Evolutionary conservation across 2,113 vertebrate species (phyloP).

Genomic region (Eptesicus fuscus): DNA sequence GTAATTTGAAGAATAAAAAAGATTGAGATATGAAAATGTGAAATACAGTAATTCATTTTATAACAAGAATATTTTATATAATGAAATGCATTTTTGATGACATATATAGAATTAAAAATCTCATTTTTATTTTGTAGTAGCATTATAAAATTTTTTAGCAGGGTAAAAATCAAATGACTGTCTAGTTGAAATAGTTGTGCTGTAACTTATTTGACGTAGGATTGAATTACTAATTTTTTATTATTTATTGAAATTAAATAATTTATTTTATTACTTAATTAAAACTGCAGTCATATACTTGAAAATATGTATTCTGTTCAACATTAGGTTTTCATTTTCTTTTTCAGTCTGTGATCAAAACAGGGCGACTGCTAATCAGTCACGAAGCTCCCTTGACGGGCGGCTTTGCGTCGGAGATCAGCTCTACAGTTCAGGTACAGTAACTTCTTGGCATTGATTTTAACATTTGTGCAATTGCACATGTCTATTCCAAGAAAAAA

Average conservation of each 20-base stretch:
- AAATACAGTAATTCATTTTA: conserved; percentile 5
- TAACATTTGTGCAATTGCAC: not conserved
- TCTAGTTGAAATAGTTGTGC: not conserved
- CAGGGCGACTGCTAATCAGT: conserved; percentile 94
- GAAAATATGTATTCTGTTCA: not conserved
- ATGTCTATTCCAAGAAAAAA: not conserved
- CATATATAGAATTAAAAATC: not conserved
- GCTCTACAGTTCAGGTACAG: conserved; percentile 94
- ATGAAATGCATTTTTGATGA: not conserved
- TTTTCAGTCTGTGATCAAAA: conserved; percentile 95
- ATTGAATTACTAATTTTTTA: conserved; percentile 16
- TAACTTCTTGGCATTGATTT: not conserved
- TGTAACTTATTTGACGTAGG: conserved; percentile 12
- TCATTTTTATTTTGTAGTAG: conserved; percentile 28
- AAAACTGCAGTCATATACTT: not conserved
- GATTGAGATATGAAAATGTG: not conserved
- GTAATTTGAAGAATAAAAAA: not conserved
- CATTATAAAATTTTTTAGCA: not conserved
- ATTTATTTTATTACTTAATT: conserved; percentile 1
- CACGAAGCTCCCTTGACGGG: conserved; percentile 97
- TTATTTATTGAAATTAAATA: not conserved
- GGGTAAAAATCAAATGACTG: not conserved
- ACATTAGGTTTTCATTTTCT: conserved; percentile 1
- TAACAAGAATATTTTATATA: not conserved
- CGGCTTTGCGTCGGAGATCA: conserved; percentile 97